Evolutionary conservation across 2,113 vertebrate genomes (phyloP).

Genomic region (Apaloderma vittatum): DNA sequence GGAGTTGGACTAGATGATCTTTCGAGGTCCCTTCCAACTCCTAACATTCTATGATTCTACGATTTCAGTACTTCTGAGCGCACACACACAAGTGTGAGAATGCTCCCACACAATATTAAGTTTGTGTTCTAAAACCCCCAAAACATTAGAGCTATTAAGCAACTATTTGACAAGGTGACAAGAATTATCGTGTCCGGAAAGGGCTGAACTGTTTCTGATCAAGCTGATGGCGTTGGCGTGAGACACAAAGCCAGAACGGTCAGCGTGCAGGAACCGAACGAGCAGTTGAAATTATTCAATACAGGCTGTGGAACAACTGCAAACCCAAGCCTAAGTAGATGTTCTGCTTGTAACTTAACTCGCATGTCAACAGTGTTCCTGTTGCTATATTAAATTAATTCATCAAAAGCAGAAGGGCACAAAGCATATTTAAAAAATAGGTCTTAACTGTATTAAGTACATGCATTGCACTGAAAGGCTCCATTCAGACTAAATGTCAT

Average conservation of each 20-base stretch:
- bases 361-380: neutral
- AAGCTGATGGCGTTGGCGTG: neutral
- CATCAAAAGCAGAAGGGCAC: neutral
- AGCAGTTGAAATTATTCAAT: neutral
- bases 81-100: neutral
- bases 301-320: neutral
- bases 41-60: too few relatives aligned
- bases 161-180: neutral
- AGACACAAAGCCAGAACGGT: neutral
- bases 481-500: constrained; percentile 64
- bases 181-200: neutral
- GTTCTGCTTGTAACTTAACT: neutral
- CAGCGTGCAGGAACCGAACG: neutral
- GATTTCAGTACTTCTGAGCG: neutral
- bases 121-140: neutral
- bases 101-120: neutral
- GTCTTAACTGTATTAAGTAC: constrained; percentile 4
- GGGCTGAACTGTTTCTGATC: neutral
- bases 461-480: constrained; percentile 50
- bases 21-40: too few relatives aligned
- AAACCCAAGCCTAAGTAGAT: neutral
- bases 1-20: too few relatives aligned
- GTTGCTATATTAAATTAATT: neutral
- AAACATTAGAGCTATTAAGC: neutral
- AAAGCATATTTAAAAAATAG: neutral